Percentiles rank a stretch among this genome's conserved stretches.
Conservation (phyloP, 2,888 invertebrate species). For the Acheta domesticus region DNA sequence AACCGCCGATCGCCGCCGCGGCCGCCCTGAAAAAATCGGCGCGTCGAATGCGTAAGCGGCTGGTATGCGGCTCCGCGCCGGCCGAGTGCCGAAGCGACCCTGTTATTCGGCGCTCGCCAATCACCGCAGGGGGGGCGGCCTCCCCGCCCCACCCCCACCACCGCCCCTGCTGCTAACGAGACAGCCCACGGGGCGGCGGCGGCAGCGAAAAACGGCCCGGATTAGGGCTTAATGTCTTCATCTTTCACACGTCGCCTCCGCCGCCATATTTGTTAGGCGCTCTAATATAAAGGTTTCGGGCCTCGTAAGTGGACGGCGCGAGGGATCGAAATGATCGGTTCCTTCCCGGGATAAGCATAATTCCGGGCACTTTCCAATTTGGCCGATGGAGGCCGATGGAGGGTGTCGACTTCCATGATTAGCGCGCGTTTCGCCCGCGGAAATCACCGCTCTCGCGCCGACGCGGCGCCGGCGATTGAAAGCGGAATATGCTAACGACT, state of each 20-base stretch:
- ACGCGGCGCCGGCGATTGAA: neutral
- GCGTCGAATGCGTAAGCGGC: neutral
- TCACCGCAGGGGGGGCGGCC: neutral
- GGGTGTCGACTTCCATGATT: neutral
- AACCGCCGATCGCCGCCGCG: too few species aligned
- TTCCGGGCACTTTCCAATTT: neutral
- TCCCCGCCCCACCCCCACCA: too few species aligned
- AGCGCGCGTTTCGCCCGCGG: neutral
- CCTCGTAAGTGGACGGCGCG: neutral
- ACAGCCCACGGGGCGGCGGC: neutral
- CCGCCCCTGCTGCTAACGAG: neutral
- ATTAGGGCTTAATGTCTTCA: neutral
- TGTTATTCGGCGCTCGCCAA: neutral
- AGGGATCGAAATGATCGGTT: neutral
- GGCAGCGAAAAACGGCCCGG: neutral
- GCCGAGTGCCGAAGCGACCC: neutral
- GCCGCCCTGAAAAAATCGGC: neutral
- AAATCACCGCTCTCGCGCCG: neutral
- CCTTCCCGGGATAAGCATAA: neutral
- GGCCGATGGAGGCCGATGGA: neutral
- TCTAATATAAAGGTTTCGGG: neutral
- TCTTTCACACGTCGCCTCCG: neutral
- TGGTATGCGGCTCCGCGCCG: neutral
- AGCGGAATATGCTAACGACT: conserved; percentile 7
- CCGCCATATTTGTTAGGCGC: conserved; percentile 4